These are phyloP conservation scores for Ambastaia sidthimunki DNA, from an alignment of 2,797 vertebrate species.

Conservation along the genomic window DNA sequence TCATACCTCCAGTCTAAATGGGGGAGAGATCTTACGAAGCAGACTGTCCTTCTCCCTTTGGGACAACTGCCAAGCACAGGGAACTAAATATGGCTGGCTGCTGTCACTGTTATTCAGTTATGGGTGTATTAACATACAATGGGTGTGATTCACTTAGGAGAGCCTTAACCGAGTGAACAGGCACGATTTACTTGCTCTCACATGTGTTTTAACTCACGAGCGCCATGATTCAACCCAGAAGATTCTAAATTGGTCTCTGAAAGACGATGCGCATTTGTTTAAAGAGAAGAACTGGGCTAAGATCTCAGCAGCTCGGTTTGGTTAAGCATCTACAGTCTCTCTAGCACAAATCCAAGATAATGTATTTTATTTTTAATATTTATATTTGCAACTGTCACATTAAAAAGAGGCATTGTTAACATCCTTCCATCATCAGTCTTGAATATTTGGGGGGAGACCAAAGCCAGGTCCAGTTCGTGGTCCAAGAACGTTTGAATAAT, in stretches of 20 bases:
- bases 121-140: slow-evolving; percentile 52
- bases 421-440: neutral
- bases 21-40: slow-evolving; percentile 45
- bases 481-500: slow-evolving; percentile 3
- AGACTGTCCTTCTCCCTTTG: slow-evolving; percentile 46
- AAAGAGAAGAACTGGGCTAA: neutral
- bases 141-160: slow-evolving; percentile 39
- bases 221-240: neutral
- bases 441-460: neutral
- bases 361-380: neutral
- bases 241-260: slow-evolving; percentile 23
- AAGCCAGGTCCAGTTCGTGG: neutral
- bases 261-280: slow-evolving; percentile 17
- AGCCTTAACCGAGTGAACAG: slow-evolving; percentile 20
- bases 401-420: neutral
- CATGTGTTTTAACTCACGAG: slow-evolving; percentile 37
- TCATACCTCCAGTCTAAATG: slow-evolving; percentile 59
- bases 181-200: slow-evolving; percentile 19
- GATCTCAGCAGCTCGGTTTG: neutral
- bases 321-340: neutral
- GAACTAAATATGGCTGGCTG: slow-evolving; percentile 53
- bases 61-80: slow-evolving; percentile 52
- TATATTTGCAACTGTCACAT: neutral
- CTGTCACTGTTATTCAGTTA: slow-evolving; percentile 55
- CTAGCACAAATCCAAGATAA: neutral